Percentiles rank a stretch among this genome's conserved stretches.
These are phyloP conservation scores for Catharus fuscescens DNA, from an alignment of 2,113 vertebrate genomes.

Conservation along the genomic window DNA sequence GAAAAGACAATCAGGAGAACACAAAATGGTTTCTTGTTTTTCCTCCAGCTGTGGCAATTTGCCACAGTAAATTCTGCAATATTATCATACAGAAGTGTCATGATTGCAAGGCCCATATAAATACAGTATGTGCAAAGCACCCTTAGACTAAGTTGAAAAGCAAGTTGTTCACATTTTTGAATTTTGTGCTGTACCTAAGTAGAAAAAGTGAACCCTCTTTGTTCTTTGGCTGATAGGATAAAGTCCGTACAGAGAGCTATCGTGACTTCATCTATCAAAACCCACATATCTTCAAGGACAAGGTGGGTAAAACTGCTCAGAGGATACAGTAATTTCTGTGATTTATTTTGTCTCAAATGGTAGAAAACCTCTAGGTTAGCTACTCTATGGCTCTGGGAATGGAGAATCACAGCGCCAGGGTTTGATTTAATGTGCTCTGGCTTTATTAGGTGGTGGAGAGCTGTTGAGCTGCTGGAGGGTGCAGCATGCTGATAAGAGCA, in stretches of 20 bases:
- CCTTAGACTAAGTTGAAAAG: not conserved
- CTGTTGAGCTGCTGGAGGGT: slow-evolving; percentile 72
- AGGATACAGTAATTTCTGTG: not conserved
- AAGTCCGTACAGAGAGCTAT: slow-evolving; percentile 93
- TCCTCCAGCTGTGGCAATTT: not conserved
- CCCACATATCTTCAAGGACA: slow-evolving; percentile 90
- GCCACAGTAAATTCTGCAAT: not conserved
- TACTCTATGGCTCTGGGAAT: not conserved
- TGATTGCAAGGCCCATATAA: not conserved
- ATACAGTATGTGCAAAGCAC: not conserved
- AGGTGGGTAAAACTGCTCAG: slow-evolving; percentile 79
- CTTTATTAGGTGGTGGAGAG: slow-evolving; percentile 71
- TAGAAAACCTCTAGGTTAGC: not conserved
- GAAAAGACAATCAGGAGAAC: not conserved
- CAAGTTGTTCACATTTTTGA: not conserved
- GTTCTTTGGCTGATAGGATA: slow-evolving; percentile 79
- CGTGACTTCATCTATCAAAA: slow-evolving; percentile 93
- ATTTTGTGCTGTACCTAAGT: not conserved
- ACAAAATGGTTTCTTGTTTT: not conserved
- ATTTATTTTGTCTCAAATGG: not conserved
- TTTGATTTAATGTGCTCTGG: slow-evolving; percentile 73
- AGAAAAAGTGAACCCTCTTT: not conserved
- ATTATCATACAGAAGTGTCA: not conserved
- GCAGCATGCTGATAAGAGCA: slow-evolving; percentile 81
- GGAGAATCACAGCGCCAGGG: not conserved